Evolutionary conservation across 2,888 invertebrate species (phyloP), one percentile per base, ranked within the genome.

Genomic region (Cheilosia impressa): DNA sequence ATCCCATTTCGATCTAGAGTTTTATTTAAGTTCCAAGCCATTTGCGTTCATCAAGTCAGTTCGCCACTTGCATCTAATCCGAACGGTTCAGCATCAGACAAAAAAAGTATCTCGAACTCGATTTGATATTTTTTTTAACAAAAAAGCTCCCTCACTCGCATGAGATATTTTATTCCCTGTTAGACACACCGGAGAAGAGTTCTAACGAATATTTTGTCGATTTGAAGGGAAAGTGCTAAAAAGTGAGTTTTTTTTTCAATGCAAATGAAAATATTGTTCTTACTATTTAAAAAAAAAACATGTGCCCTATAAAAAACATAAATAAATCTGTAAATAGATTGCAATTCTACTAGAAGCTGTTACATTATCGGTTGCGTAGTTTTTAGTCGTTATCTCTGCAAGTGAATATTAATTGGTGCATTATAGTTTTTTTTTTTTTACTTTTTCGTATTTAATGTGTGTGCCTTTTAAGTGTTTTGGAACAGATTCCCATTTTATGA

Each of bases 1-100:
- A 38, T 38, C 38, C 3, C 13, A 13, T 38, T 13, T 13, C 38
- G 38, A 31, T 31, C 31, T 63, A 50, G 34, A 52, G 47, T 66
- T 80, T 73, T 83, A 87, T 80, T 87, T 87, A 87, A 87, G 79
- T 76, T 84, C 79, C 76, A 76, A 69, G 43, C n/a, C 72, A 22
- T 52, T 55, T 22, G 55, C 63, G 57, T 52, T 45, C 45, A 68
- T 47, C 41, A 60, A 87, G 79, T 84, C 76, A 87, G 87, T 87
- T 66, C 68, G 68, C 57, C 76, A 63, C 73, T 76, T 76, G 87
- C 83, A 76, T 76, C 79, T 83, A 72, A 68, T 63, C 68, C 72
- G 71, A 82, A 77, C 80, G 77, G 85, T 87, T 77, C 57, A 53
- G 31, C 43, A 63, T 15, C 34, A 38, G 45, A 43, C 43, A 34